Conservation (phyloP, 2,113 vertebrate species). For the Poicephalus meyeri region DNA sequence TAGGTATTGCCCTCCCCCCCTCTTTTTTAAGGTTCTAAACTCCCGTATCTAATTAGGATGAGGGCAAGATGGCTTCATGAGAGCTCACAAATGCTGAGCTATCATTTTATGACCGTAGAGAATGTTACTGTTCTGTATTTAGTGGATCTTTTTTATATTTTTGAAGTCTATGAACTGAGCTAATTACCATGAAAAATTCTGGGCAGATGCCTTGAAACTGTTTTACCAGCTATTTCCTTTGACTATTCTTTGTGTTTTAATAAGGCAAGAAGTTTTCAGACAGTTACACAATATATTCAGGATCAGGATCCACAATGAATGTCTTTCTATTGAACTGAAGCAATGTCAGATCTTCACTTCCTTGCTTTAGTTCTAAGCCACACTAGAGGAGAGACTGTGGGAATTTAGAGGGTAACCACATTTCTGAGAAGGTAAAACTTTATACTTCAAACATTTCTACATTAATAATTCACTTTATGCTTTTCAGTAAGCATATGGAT, state of each 20-base stretch:
- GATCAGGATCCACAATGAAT: neutral
- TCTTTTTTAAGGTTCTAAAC: neutral
- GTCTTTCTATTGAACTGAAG: neutral
- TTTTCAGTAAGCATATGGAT: neutral
- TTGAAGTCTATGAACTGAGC: slow-evolving; percentile 47
- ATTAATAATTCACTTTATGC: neutral
- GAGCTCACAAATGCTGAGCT: slow-evolving; percentile 51
- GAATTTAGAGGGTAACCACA: neutral
- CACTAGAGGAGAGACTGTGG: neutral
- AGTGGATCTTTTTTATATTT: slow-evolving; percentile 55
- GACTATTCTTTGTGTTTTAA: neutral
- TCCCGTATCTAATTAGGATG: slow-evolving; percentile 36
- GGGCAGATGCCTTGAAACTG: slow-evolving; percentile 18
- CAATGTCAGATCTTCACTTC: neutral
- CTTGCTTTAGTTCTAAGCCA: neutral
- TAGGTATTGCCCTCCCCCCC: slow-evolving; percentile 3
- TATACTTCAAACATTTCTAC: neutral
- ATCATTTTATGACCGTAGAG: slow-evolving; percentile 28
- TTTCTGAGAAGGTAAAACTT: neutral
- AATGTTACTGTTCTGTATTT: slow-evolving; percentile 60
- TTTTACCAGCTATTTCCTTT: slow-evolving; percentile 15
- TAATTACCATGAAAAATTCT: slow-evolving; percentile 31
- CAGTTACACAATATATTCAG: neutral
- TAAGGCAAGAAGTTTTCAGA: neutral
- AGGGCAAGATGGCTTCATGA: neutral